Percentiles rank a stretch among this genome's conserved stretches.
These are phyloP conservation scores for Stichopus chloronotus DNA, from an alignment of 35 echinoderm and acorn worm species.

Conservation along the genomic window DNA sequence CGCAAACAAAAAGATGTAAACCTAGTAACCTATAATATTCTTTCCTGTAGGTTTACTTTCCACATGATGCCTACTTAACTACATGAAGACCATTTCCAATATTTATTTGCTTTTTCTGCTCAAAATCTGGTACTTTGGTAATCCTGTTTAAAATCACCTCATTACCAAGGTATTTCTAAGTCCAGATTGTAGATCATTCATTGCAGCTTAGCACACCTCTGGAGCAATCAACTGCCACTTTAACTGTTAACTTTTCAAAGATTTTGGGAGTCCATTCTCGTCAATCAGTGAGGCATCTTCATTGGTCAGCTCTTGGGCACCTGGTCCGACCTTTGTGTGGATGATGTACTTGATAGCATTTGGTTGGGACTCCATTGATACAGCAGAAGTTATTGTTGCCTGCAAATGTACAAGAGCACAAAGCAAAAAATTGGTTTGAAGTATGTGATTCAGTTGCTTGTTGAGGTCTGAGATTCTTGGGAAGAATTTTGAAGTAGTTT, in stretches of 20 bases:
- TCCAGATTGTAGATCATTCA: no score
- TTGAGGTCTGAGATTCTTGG: background rate
- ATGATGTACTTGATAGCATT: slow-evolving; percentile 90
- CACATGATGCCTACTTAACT: no score
- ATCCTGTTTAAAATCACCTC: no score
- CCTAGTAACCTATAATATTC: no score
- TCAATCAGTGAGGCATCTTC: slow-evolving; percentile 63
- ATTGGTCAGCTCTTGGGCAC: slow-evolving; percentile 73
- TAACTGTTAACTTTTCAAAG: background rate
- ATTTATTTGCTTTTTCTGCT: no score
- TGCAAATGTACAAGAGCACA: slow-evolving; percentile 8
- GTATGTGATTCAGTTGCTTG: background rate
- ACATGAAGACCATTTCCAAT: no score
- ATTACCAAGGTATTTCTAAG: no score
- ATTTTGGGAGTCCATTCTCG: slow-evolving; percentile 71
- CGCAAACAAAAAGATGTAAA: no score
- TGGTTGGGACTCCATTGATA: slow-evolving; percentile 66
- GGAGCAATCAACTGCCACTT: no score
- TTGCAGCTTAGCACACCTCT: no score
- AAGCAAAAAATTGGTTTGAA: background rate
- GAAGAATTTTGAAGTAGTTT: background rate
- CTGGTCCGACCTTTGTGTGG: slow-evolving; percentile 86
- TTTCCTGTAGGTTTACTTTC: no score
- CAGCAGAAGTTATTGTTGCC: slow-evolving; percentile 41
- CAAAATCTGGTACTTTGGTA: no score